phyloP scores from a whole-genome alignment of 2,797 vertebrate species.

The Thaleichthys pacificus region DNA sequence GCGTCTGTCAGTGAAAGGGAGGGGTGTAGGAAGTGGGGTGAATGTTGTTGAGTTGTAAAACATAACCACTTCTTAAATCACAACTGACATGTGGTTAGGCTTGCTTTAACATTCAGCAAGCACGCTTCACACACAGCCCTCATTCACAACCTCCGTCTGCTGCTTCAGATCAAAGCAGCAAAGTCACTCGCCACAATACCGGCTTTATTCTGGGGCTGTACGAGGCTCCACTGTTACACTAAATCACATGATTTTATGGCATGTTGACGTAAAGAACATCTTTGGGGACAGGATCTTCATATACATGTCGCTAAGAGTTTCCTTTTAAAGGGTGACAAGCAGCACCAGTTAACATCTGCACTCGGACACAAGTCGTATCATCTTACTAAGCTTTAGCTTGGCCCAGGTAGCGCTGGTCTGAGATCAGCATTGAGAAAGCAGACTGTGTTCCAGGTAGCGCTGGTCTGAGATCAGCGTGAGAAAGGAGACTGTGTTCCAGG shows the following conservation, averaged over 20 bases:
- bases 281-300: constrained; percentile 24
- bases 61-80: constrained; percentile 68
- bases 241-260: constrained; percentile 46
- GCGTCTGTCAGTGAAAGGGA: constrained; percentile 27
- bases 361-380: constrained; percentile 7
- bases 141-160: constrained; percentile 49
- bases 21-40: constrained; percentile 51
- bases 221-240: constrained; percentile 7
- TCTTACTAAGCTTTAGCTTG: constrained; percentile 18
- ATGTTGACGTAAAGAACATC: constrained; percentile 21
- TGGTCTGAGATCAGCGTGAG: constrained; percentile 10
- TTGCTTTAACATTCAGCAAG: constrained; percentile 56
- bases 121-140: constrained; percentile 57
- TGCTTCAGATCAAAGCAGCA: background rate
- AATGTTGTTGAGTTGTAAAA: constrained; percentile 58
- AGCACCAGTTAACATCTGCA: constrained; percentile 8
- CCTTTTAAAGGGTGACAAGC: background rate
- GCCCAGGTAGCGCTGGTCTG: background rate
- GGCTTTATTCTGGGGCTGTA: constrained; percentile 32
- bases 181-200: background rate
- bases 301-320: constrained; percentile 20
- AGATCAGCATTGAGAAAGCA: constrained; percentile 7
- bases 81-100: constrained; percentile 66
- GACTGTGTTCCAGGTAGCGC: no score
- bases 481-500: no score